Base-by-base conservation (phyloP, 2,797 vertebrate species). In the Artibeus lituratus region DNA sequence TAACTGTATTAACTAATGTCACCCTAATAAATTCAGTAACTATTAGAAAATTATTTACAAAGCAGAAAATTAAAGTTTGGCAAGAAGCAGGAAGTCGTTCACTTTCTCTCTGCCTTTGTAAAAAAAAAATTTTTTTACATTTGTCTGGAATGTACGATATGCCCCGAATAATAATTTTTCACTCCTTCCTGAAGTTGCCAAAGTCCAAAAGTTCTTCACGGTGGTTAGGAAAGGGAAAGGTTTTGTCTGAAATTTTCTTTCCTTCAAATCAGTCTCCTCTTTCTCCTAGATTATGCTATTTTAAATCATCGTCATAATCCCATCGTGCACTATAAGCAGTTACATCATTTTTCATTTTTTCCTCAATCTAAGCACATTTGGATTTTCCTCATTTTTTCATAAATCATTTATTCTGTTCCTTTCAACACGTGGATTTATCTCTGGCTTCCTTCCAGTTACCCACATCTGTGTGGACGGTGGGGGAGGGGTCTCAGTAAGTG, bases 51-150 rank as follows among this genome's bases (percentile, higher is more conserved):
- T 92, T 96, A 80, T 84, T 32, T 96, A 53, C 87, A 91, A 95
- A 95, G 91, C 93, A 94, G 94, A 96, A 95, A 97, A 95, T 93
- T 93, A 83, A 94, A 93, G 49, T 93, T 96, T 95, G 97, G 87
- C 95, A 94, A 83, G 94, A 85, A 90, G 84, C 51, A 74, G 91
- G 72, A 83, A 47, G 67, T 95, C 92, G 82, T 57, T 88, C 49
- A 3, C 7, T 59, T 85, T 81, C 74, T 81, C n/a, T 90, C 72
- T 49, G 29, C 16, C 80, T 91, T 22, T 62, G 72, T 53, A 53
- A 53, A 53, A 53, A 53, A 53, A 53, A 21, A 21, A 8, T 21
- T 8, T 96, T 65, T 69, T 77, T 15, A 84, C 76, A 69, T 96
- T 94, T 91, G 44, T 93, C 91, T 94, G 42, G 70, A 85, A 85